These are phyloP conservation scores for Myrmecophaga tridactyla DNA, from an alignment of 2,113 vertebrate species.

Conservation along the genomic window DNA sequence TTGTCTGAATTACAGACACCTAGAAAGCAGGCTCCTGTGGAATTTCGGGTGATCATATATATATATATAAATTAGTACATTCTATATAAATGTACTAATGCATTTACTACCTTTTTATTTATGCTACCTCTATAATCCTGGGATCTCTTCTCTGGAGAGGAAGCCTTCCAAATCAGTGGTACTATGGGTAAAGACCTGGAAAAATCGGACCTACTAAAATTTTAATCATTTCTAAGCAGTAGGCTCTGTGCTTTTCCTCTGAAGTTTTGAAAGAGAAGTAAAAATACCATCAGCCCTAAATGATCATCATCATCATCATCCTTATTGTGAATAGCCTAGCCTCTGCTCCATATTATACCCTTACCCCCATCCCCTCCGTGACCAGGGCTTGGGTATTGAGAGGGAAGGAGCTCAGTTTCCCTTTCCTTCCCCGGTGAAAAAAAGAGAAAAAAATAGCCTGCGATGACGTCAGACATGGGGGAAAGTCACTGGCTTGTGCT, in stretches of 20 bases:
- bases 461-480: constrained; percentile 52
- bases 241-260: not conserved
- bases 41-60: constrained; percentile 29
- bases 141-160: constrained; percentile 25
- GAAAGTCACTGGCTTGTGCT: constrained; percentile 68
- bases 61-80: too few species aligned
- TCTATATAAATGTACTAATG: too few species aligned
- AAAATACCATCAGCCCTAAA: constrained; percentile 49
- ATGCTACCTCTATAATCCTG: constrained; percentile 33
- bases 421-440: not conserved
- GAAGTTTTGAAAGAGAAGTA: constrained; percentile 52
- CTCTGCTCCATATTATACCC: constrained; percentile 18
- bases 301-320: not conserved
- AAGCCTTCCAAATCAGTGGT: constrained; percentile 52
- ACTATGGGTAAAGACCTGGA: constrained; percentile 47
- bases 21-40: constrained; percentile 35
- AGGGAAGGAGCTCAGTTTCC: constrained; percentile 62
- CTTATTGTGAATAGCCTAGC: not conserved
- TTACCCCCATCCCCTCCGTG: not conserved
- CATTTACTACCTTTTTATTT: constrained; percentile 11
- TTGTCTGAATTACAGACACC: constrained; percentile 68
- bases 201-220: constrained; percentile 19
- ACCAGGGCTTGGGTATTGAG: not conserved
- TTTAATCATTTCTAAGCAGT: not conserved
- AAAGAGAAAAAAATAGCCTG: constrained; percentile 46